These are phyloP conservation scores for Callorhinus ursinus DNA, from an alignment of 2,113 vertebrate genomes.

Conservation along the genomic window DNA sequence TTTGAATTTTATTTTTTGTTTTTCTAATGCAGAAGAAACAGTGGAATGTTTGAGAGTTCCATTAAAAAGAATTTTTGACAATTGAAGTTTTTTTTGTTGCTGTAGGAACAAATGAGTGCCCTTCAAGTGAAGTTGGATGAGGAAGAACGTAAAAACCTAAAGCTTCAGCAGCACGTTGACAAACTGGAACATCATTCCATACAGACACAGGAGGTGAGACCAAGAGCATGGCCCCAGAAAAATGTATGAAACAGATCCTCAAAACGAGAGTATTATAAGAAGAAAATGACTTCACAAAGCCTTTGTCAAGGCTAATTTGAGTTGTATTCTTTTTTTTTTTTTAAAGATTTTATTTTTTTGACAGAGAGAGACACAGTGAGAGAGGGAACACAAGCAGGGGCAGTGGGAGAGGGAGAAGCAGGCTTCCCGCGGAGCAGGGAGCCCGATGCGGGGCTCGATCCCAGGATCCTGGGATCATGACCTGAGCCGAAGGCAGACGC, in stretches of 20 bases:
- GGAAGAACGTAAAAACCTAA: conserved; percentile 92
- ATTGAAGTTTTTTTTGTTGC: conserved; percentile 40
- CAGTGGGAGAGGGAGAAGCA: no score
- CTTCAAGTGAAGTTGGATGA: conserved; percentile 92
- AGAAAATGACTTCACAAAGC: neutral
- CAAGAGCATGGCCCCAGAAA: accelerated
- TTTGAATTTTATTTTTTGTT: conserved; percentile 6
- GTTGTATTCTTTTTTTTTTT: neutral
- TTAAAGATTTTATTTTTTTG: no score
- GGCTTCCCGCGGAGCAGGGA: no score
- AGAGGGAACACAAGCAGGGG: no score
- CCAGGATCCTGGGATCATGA: no score
- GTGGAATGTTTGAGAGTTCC: neutral
- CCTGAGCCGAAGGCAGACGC: no score
- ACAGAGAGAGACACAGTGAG: no score
- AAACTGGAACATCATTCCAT: conserved; percentile 93
- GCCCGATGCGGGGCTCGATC: no score
- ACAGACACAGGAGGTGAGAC: conserved; percentile 87
- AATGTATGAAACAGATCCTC: accelerated
- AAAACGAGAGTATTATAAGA: neutral
- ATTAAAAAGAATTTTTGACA: neutral
- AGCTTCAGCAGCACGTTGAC: conserved; percentile 91
- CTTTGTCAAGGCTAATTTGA: neutral
- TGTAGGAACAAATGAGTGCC: conserved; percentile 90
- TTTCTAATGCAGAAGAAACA: neutral